A percentile compares a stretch with the other conserved stretches of the same genome.
Evolutionary conservation across 2,113 vertebrate genomes (phyloP).

Genomic region (Theristicus caerulescens): DNA sequence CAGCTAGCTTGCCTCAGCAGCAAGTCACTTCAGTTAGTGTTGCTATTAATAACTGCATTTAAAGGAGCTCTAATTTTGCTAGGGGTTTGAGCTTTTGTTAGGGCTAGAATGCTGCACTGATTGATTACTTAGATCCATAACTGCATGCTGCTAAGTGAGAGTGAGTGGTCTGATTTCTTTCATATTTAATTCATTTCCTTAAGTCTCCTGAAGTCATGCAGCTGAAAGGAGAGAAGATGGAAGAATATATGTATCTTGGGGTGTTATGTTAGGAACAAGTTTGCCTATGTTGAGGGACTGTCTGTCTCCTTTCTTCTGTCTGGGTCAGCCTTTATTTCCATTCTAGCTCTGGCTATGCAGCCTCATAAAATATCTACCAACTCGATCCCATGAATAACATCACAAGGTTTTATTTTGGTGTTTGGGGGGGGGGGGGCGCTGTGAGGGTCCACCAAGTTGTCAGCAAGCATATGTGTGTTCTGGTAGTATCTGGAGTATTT

Average conservation of each 20-base stretch:
- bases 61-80: conserved; percentile 15
- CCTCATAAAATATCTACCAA: neutral
- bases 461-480: neutral
- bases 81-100: neutral
- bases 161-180: neutral
- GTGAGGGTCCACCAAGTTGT: neutral
- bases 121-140: neutral
- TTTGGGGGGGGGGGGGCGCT: neutral
- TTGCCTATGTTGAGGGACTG: neutral
- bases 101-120: neutral
- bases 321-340: neutral
- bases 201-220: neutral
- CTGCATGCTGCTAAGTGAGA: neutral
- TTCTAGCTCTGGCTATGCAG: neutral
- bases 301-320: neutral
- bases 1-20: conserved; percentile 31
- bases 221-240: neutral
- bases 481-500: neutral
- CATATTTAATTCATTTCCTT: neutral
- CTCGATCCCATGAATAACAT: neutral
- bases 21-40: conserved; percentile 14
- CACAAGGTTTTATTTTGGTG: neutral
- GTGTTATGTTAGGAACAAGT: neutral
- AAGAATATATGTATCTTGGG: neutral
- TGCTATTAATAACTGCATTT: conserved; percentile 47